Base-by-base conservation (phyloP, 2,797 vertebrate species). In the Leuciscus waleckii region DNA sequence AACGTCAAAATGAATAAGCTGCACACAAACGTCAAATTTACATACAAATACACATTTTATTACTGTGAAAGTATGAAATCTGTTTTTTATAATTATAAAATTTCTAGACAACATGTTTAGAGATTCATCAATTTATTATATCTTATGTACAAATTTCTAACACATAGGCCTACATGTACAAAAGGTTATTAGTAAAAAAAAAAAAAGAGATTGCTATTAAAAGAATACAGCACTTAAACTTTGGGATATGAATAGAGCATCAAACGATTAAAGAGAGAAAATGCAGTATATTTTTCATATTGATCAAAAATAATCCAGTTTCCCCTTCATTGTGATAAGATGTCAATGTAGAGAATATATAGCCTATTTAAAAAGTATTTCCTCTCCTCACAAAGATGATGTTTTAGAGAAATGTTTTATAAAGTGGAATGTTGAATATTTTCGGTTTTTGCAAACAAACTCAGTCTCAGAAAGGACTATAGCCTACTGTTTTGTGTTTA, bases 131-230 rank as follows among this genome's bases (percentile, higher is more conserved):
- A 71, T 70, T 49, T 71, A 77, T 54, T 75, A 85, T 76, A 83
- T 76, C 74, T 46, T 78, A 75, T 85, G 71, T 83, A 88, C 79
- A 88, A 68, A 43, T 74, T 77, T 61, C 84, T 81, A 80, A 68
- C 71, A 32, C 29, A 32, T 29, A 14, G 26, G 26, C 6, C 61
- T 29, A 63, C 26, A 56, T 61, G 26, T 81, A 84, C 14, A 77
- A 81, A 77, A 76, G 7, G 29, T 26, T 80, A 23, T 77, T 46
- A 46, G 26, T n/a, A n/a, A n/a, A n/a, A n/a, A n/a, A n/a, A n/a
- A n/a, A n/a, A n/a, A n/a, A n/a, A n/a, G n/a, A n/a, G 26, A 70
- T 6, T 63, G 29, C 23, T 79, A 71, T 63, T 37, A 85, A 85
- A 69, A 10, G 1, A 37, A 54, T 32, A 74, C 21, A 63, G 79